Percentiles rank a stretch among this genome's conserved stretches.
These are phyloP conservation scores for Minunthozetes semirufus DNA, from an alignment of 2,888 invertebrate genomes.

Conservation along the genomic window DNA sequence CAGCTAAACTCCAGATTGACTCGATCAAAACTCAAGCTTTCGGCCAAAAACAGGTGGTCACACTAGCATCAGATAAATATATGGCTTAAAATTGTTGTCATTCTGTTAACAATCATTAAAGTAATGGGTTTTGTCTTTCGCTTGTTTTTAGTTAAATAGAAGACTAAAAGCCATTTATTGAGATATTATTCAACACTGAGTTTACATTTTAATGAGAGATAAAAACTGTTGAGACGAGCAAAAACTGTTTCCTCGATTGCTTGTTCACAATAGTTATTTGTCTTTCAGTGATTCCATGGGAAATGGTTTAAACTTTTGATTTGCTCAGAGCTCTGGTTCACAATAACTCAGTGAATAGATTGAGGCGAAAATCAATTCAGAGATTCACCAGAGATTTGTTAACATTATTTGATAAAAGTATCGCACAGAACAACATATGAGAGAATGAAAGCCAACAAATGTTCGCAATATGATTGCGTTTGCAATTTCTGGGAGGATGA, in stretches of 20 bases:
- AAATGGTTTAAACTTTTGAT: too few relatives aligned
- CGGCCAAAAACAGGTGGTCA: too few relatives aligned
- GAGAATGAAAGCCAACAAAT: not conserved
- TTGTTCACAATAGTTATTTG: too few relatives aligned
- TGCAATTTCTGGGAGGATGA: not conserved
- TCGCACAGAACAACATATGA: not conserved
- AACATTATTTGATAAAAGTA: not conserved
- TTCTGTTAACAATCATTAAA: not conserved
- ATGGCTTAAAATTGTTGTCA: conserved; percentile 4
- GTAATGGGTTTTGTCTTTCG: too few relatives aligned
- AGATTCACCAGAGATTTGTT: conserved; percentile 4
- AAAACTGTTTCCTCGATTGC: not conserved
- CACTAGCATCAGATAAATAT: not conserved
- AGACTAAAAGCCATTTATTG: too few relatives aligned
- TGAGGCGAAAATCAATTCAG: not conserved
- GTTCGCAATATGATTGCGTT: not conserved
- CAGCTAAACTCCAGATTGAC: too few relatives aligned
- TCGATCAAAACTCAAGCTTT: too few relatives aligned
- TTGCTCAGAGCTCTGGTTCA: too few relatives aligned
- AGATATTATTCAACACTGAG: too few relatives aligned
- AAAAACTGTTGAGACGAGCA: not conserved
- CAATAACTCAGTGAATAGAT: not conserved
- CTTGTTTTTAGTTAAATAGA: too few relatives aligned
- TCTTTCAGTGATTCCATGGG: too few relatives aligned
- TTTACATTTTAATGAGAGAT: not conserved